Conservation (phyloP, 2,113 vertebrate species). For the Jaculus jaculus region DNA sequence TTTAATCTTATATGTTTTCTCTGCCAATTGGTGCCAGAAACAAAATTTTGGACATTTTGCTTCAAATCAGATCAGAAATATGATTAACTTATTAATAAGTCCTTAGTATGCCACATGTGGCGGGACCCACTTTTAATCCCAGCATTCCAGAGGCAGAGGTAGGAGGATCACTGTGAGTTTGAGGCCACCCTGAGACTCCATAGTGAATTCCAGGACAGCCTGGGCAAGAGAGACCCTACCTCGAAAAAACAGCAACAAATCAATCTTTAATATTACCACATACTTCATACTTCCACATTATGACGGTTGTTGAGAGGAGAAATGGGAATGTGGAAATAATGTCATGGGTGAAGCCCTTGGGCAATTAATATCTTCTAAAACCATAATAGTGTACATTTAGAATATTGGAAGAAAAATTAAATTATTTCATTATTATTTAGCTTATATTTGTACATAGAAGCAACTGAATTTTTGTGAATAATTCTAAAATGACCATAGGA, state of each 20-base stretch:
- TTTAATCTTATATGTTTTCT: background rate
- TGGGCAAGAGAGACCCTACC: too few relatives aligned
- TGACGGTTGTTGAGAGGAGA: background rate
- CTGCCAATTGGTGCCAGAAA: background rate
- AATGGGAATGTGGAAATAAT: background rate
- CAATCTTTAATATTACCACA: background rate
- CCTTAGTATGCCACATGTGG: too few relatives aligned
- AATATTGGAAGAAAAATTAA: background rate
- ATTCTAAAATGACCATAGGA: constrained; percentile 16
- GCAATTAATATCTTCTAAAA: background rate
- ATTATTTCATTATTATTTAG: background rate
- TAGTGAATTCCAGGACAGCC: too few relatives aligned
- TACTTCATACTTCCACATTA: background rate
- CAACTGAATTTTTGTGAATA: background rate
- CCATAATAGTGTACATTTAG: background rate
- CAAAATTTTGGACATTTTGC: background rate
- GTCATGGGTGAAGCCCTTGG: background rate
- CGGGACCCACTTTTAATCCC: too few relatives aligned
- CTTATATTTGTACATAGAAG: background rate
- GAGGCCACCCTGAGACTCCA: too few relatives aligned
- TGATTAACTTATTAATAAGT: too few relatives aligned
- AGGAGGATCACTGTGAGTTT: too few relatives aligned
- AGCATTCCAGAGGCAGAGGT: too few relatives aligned
- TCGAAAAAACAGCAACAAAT: too few relatives aligned
- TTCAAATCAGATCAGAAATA: background rate